Evolutionary conservation across 2,797 vertebrate genomes (phyloP), one percentile per base, ranked within the genome.

Genomic region (Alcedo quadribrachys): DNA sequence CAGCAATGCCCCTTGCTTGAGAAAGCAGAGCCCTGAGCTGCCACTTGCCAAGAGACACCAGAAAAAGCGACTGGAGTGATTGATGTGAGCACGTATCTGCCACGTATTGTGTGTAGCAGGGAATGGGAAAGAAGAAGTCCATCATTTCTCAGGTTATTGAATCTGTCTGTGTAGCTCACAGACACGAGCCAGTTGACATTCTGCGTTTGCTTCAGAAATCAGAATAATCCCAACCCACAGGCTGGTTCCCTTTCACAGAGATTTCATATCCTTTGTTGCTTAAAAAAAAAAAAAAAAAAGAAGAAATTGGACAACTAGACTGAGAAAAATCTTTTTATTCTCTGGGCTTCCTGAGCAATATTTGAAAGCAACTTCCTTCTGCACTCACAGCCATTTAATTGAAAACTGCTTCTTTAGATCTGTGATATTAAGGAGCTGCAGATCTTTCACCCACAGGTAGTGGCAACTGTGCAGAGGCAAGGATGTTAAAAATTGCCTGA

Each of bases 181-280:
- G 81, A 81, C 69, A 81, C 0, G 2, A 88, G 65, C 60, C 67
- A 77, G 75, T 11, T 74, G 85, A 79, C 35, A 45, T 77, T 67
- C 57, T 35, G 33, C 32, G 25, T 84, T 94, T 78, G 37, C 43
- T 89, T 90, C 81, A 76, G 83, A 66, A 86, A 93, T 79, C 55
- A 40, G 71, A 67, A 69, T 67, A 79, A 92, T 86, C 45, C 79
- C 43, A 81, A 60, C 20, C 25, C 53, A 43, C 30, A 19, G 70
- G 55, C 51, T 74, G 55, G 24, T 35, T 92, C 30, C n/a, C 28
- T 88, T 91, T 86, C 67, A 63, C 45, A 54, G 63, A 45, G 15
- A 37, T 74, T 89, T 82, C 30, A 5, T 62, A 30, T 15, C 27
- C 40, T 91, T 88, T 63, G 15, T 58, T 63, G 21, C 46, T 24